Conservation (phyloP, 2,113 vertebrate genomes). For the Hystrix cristata region DNA sequence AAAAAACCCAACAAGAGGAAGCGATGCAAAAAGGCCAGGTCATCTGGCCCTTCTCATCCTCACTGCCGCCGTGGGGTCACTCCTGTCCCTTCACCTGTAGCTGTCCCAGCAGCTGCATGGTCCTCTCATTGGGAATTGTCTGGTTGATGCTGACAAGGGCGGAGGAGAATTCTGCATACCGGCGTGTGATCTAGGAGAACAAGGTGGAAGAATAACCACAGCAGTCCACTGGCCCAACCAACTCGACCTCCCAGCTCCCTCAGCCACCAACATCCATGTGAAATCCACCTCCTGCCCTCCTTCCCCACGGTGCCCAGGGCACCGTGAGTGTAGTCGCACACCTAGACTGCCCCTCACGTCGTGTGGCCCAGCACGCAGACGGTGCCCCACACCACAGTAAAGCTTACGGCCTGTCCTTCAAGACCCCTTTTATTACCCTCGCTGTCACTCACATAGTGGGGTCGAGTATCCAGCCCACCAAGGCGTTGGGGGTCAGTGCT, state of each 20-base stretch:
- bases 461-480: slow-evolving; percentile 94
- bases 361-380: not conserved
- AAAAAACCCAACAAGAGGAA: not conserved
- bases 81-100: slow-evolving; percentile 89
- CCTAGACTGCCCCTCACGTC: not conserved
- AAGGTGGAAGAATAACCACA: not conserved
- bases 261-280: too few species aligned
- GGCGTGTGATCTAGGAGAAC: slow-evolving; percentile 92
- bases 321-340: too few species aligned
- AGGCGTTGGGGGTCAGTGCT: slow-evolving; percentile 95
- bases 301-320: too few species aligned
- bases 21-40: not conserved
- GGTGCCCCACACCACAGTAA: not conserved
- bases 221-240: not conserved
- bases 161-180: slow-evolving; percentile 95
- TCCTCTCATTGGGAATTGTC: slow-evolving; percentile 94
- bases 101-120: slow-evolving; percentile 92
- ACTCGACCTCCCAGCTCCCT: not conserved
- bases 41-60: rapidly evolving
- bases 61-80: not conserved
- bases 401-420: not conserved
- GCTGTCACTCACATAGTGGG: slow-evolving; percentile 91
- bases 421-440: not conserved
- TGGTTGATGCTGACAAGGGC: slow-evolving; percentile 97
- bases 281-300: not conserved